Base-by-base conservation (phyloP, 1,140 invertebrate species). In the Caenorhabditis latens region DNA sequence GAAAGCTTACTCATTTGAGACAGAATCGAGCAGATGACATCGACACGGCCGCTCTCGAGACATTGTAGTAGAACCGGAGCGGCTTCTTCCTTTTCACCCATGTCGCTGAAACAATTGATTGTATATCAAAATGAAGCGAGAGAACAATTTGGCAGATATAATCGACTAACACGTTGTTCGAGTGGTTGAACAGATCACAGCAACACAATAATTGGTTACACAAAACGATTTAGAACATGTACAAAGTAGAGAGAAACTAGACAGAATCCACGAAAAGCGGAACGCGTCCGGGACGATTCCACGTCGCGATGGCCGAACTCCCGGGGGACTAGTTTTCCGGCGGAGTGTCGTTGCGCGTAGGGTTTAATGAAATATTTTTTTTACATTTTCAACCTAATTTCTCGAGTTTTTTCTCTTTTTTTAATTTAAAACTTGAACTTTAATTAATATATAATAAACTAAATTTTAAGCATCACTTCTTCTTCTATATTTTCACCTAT, bases 21-120 rank as follows among this genome's bases (percentile, higher is more conserved):
- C 21, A 89, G 84, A 58, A 89, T 89, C 9, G 87, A 88, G 58
- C 87, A 84, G 9, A 89, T 57, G 6, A 89, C 87, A 75, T 89
- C 89, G 43, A 89, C 87, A 13, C 89, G 42, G 21, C 89, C 89
- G 46, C 89, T 87, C 63, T 84, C 71, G 55, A 88, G 48, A 61
- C 88, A 88, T 53, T 82, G 48, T 16, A 88, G 58, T 14, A 88
- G 85, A 42, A 88, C 50, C 32, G 71, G 63, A 40, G 88, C 61
- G 40, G 85, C 79, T 79, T 87, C 71, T 57, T 88, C 88, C 19
- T 85, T 82, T n/a, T 63, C 83, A 48, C 53, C 84, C 71, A 79
- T 79, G 46, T 79, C 71, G 71, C 71, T 79, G 71, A 79, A 79
- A 24, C 32, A 32, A 48, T 1, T 53, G 21, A 5, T 21, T 71